Evolutionary conservation across 2,113 vertebrate species (phyloP), one percentile per base, ranked within the genome.

Genomic region (Perca fluviatilis): DNA sequence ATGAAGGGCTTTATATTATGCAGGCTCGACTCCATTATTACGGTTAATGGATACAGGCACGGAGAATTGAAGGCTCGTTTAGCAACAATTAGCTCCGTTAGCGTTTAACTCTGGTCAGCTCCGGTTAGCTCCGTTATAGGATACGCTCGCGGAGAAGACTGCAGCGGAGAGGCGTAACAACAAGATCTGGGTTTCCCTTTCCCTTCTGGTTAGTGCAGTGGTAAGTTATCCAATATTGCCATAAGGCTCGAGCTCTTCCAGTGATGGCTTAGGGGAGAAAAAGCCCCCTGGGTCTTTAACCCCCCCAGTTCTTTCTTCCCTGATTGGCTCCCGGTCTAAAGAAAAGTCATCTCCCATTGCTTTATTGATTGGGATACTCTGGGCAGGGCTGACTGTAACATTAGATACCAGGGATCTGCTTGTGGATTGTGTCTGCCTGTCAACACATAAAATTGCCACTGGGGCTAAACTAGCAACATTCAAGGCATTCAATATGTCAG

Each of bases 381-480:
- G 54, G 77, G 83, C 91, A 89, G 74, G 82, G 51, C 61, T 27
- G 60, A 36, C 80, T 86, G 76, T 89, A 90, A 88, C 84, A 85
- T 79, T 25, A 76, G 88, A 93, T 83, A 86, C 87, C 84, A 56
- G 57, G 77, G 74, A 89, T 91, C 70, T 85, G 88, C 82, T 88
- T 77, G 79, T 91, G 87, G 74, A 86, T 82, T 72, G 83, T 85
- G 78, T 93, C 87, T 91, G 71, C 69, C 86, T 89, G 90, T 94
- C 92, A 93, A 94, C 83, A 82, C 86, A 79, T 89, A 82, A 93
- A 91, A 94, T 92, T 91, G 74, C 83, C 89, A 83, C 85, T 58
- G 78, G 76, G 87, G 79, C 87, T 69, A 89, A 91, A 91, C 86
- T 16, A 80, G 63, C 49, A 83, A 87, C 69, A 85, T 76, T 65